Evolutionary conservation across 2,888 invertebrate species (phyloP).

Genomic region (Antheraea yamamai): DNA sequence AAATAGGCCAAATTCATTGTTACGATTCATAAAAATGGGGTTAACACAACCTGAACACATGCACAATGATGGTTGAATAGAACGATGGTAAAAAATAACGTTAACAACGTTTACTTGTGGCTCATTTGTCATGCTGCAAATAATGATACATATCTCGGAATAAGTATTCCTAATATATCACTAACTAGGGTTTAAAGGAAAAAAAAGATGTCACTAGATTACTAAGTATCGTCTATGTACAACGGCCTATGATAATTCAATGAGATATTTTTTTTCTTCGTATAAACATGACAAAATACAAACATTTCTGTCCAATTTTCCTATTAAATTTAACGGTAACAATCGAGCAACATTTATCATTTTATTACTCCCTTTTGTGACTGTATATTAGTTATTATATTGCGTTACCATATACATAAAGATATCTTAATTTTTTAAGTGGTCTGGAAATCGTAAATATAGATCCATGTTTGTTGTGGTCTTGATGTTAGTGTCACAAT

Average conservation of each 20-base stretch:
- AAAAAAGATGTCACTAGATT: constrained; percentile 64
- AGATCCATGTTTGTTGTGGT: constrained; percentile 30
- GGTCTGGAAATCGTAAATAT: constrained; percentile 61
- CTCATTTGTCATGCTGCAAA: constrained; percentile 71
- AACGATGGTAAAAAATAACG: constrained; percentile 51
- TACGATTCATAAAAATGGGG: constrained; percentile 57
- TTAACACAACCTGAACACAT: constrained; percentile 63
- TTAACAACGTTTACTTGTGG: constrained; percentile 45
- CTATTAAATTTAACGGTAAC: constrained; percentile 78
- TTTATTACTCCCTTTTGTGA: constrained; percentile 75
- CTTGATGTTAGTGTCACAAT: not conserved
- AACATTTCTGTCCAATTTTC: constrained; percentile 71
- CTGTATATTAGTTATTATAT: constrained; percentile 62
- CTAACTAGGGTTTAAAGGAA: constrained; percentile 73
- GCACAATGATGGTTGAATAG: constrained; percentile 31
- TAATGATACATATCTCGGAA: constrained; percentile 66
- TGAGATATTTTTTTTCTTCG: constrained; percentile 75
- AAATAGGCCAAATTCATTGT: constrained; percentile 78
- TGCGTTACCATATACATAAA: constrained; percentile 43
- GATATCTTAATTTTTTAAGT: constrained; percentile 49
- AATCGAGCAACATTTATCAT: constrained; percentile 74
- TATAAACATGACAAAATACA: constrained; percentile 82
- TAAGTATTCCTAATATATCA: constrained; percentile 73
- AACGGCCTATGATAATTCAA: constrained; percentile 79
- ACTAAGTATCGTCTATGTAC: constrained; percentile 78